A percentile compares a stretch with the other conserved stretches of the same genome.
These are phyloP conservation scores for Lepidurus couesii DNA, from an alignment of 1,140 invertebrate genomes.

Conservation along the genomic window DNA sequence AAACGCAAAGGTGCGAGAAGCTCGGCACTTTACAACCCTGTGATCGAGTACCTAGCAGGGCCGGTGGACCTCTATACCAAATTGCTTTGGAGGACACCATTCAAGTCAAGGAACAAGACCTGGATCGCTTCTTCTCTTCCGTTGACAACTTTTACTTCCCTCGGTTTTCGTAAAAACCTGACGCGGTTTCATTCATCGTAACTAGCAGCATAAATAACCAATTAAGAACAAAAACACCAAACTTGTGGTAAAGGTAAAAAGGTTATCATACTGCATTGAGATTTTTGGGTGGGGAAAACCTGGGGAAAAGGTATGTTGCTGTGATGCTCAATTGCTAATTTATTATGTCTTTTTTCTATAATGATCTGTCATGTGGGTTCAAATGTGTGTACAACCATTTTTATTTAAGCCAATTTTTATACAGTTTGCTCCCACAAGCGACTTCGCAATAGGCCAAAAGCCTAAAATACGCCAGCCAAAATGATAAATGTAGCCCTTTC, in stretches of 20 bases:
- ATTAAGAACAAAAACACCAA: not conserved
- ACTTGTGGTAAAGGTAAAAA: not conserved
- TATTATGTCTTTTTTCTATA: not conserved
- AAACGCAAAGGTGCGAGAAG: conserved; percentile 65
- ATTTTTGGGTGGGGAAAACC: not conserved
- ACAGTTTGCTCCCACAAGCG: not conserved
- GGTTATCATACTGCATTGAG: not conserved
- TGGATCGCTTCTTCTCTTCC: conserved; percentile 34
- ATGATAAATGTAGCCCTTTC: not conserved
- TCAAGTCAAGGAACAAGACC: conserved; percentile 28
- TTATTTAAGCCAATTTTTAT: conserved; percentile 18
- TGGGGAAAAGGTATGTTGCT: not conserved
- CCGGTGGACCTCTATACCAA: conserved; percentile 20
- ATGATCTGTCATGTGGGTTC: not conserved
- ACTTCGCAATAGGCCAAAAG: not conserved
- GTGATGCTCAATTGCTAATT: conserved; percentile 8
- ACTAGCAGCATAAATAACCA: not conserved
- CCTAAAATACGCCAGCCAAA: not conserved
- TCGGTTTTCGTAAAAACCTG: not conserved
- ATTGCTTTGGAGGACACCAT: conserved; percentile 31
- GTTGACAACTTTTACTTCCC: conserved; percentile 28
- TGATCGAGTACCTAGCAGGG: not conserved
- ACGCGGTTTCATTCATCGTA: not conserved
- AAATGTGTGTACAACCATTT: not conserved
- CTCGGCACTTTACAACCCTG: conserved; percentile 24